Percentiles rank a stretch among this genome's conserved stretches.
Conservation (phyloP, 2,888 invertebrate genomes). For the Dysmachus trigonus region DNA sequence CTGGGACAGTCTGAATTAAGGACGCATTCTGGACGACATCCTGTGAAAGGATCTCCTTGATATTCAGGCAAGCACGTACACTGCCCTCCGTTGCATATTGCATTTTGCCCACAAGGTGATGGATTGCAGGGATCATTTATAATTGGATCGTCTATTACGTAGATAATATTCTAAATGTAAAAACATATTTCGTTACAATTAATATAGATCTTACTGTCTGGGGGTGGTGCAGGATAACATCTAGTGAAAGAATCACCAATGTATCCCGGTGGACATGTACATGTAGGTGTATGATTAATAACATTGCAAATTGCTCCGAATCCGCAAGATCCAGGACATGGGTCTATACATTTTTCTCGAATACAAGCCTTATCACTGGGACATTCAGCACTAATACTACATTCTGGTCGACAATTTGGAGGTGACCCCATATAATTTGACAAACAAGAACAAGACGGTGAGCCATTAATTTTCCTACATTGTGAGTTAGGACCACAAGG, state of each 20-base stretch:
- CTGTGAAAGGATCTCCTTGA: slow-evolving; percentile 79
- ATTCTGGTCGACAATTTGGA: slow-evolving; percentile 77
- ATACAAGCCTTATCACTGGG: slow-evolving; percentile 74
- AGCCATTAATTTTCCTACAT: slow-evolving; percentile 68
- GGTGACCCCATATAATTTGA: slow-evolving; percentile 72
- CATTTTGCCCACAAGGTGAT: slow-evolving; percentile 78
- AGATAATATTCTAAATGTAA: slow-evolving; percentile 34
- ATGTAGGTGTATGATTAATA: slow-evolving; percentile 74
- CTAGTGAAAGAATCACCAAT: slow-evolving; percentile 69
- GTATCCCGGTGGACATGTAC: slow-evolving; percentile 69
- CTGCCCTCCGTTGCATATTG: slow-evolving; percentile 69
- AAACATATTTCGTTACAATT: not conserved
- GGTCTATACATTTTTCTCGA: slow-evolving; percentile 74
- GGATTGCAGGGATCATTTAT: slow-evolving; percentile 71
- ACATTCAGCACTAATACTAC: slow-evolving; percentile 76
- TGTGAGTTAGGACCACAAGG: slow-evolving; percentile 73
- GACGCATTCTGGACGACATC: slow-evolving; percentile 82
- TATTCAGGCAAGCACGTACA: slow-evolving; percentile 79
- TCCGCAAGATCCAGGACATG: slow-evolving; percentile 76
- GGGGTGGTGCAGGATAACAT: slow-evolving; percentile 60
- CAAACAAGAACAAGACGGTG: slow-evolving; percentile 74
- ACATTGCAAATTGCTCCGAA: slow-evolving; percentile 70
- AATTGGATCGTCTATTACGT: slow-evolving; percentile 59
- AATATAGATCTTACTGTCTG: slow-evolving; percentile 50
- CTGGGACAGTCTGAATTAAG: slow-evolving; percentile 76